Conservation (phyloP, 2,888 invertebrate species). For the Scaptomyza cyrtandrae region DNA sequence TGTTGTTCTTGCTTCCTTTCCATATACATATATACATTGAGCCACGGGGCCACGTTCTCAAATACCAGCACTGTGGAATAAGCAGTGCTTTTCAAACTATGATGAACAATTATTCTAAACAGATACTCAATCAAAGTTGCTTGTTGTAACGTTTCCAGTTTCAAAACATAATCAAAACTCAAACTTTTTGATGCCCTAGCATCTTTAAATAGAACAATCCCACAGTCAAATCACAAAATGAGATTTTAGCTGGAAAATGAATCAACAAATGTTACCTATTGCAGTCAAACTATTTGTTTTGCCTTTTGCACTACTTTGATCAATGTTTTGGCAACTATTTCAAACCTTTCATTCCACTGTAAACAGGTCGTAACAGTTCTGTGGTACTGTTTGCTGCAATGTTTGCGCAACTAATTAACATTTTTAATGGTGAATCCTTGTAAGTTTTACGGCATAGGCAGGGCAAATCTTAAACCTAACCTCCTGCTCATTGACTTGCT, state of each 20-base stretch:
- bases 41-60: slow-evolving; percentile 52
- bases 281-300: too few relatives aligned
- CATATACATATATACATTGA: background rate
- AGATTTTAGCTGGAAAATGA: too few relatives aligned
- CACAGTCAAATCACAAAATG: too few relatives aligned
- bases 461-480: slow-evolving; percentile 26
- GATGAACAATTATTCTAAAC: too few relatives aligned
- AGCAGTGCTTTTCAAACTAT: background rate
- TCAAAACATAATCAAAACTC: too few relatives aligned
- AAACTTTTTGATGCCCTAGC: too few relatives aligned
- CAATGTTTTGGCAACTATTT: background rate
- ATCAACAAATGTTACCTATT: too few relatives aligned
- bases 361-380: slow-evolving; percentile 26
- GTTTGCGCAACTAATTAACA: slow-evolving; percentile 83
- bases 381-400: slow-evolving; percentile 65
- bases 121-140: background rate
- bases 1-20: slow-evolving; percentile 1
- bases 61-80: slow-evolving; percentile 55
- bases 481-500: background rate
- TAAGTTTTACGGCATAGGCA: slow-evolving; percentile 57
- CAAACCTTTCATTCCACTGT: slow-evolving; percentile 38
- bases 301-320: too few relatives aligned
- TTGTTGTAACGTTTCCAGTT: background rate
- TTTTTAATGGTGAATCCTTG: slow-evolving; percentile 84
- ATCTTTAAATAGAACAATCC: too few relatives aligned